Percentiles rank a stretch among this genome's conserved stretches.
Evolutionary conservation across 2,888 invertebrate species (phyloP).

Genomic region (Melinaea menophilus): DNA sequence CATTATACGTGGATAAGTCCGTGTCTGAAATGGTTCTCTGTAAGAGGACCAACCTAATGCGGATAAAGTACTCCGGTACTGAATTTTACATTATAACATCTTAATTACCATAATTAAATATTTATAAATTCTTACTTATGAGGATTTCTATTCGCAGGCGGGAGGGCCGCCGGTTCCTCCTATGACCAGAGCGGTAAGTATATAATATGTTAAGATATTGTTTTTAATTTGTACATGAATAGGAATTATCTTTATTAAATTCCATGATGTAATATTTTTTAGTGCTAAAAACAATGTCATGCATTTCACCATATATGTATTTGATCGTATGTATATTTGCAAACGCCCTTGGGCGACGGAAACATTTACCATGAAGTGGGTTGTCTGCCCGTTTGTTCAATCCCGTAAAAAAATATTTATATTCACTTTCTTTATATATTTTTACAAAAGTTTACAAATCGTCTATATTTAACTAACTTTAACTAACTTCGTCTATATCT

Average conservation of each 20-base stretch:
- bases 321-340: too few relatives aligned
- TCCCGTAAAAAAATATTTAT: too few relatives aligned
- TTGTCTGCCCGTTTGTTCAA: too few relatives aligned
- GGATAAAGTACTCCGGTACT: not conserved
- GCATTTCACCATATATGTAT: too few relatives aligned
- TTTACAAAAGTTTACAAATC: not conserved
- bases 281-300: too few relatives aligned
- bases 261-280: too few relatives aligned
- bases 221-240: too few relatives aligned
- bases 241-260: too few relatives aligned
- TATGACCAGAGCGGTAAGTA: slow-evolving; percentile 59
- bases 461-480: not conserved
- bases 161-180: slow-evolving; percentile 58
- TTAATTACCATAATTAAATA: not conserved
- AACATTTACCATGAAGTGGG: too few relatives aligned
- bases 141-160: slow-evolving; percentile 42
- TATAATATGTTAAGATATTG: not conserved
- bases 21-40: not conserved
- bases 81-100: not conserved
- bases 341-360: too few relatives aligned
- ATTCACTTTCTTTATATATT: not conserved
- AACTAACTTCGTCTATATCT: too few relatives aligned
- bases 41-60: not conserved
- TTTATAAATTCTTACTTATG: slow-evolving; percentile 1
- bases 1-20: not conserved